Evolutionary conservation across 1,140 invertebrate species (phyloP).

Genomic region (Philotrypesis tridentata): DNA sequence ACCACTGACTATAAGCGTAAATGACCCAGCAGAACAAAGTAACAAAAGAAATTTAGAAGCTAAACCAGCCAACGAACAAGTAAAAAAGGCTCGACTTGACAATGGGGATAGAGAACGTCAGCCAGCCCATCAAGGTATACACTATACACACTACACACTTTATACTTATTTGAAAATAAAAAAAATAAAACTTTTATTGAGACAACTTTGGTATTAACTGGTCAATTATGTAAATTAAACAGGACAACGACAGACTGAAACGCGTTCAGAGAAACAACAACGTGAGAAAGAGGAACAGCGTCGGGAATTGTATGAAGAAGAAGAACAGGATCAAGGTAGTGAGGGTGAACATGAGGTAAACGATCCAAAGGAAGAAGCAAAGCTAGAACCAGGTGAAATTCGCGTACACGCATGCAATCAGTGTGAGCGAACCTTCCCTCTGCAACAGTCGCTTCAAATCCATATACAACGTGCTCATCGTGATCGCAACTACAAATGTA

Average conservation of each 20-base stretch:
- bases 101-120: conserved; percentile 69
- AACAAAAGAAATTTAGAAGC: conserved; percentile 61
- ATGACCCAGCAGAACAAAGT: conserved; percentile 58
- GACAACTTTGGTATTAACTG: neutral
- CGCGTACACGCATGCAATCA: conserved; percentile 77
- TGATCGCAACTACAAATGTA: conserved; percentile 77
- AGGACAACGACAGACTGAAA: conserved; percentile 54
- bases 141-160: too few species aligned
- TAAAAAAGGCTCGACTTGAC: conserved; percentile 65
- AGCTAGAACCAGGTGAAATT: conserved; percentile 70
- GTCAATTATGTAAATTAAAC: neutral
- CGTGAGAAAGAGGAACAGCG: conserved; percentile 55
- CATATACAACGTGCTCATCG: conserved; percentile 79
- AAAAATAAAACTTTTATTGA: neutral
- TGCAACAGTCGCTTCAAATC: conserved; percentile 80
- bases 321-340: conserved; percentile 70
- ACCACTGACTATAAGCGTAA: conserved; percentile 68
- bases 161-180: neutral
- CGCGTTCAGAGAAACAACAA: conserved; percentile 57
- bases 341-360: conserved; percentile 63
- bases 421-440: conserved; percentile 82
- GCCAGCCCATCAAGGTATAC: conserved; percentile 29
- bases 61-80: conserved; percentile 55
- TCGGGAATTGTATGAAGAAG: conserved; percentile 67
- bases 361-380: conserved; percentile 62